Conservation (phyloP, 30 jellyfish, hydroid and myxozoan genomes). For the Rhopilema esculentum region DNA sequence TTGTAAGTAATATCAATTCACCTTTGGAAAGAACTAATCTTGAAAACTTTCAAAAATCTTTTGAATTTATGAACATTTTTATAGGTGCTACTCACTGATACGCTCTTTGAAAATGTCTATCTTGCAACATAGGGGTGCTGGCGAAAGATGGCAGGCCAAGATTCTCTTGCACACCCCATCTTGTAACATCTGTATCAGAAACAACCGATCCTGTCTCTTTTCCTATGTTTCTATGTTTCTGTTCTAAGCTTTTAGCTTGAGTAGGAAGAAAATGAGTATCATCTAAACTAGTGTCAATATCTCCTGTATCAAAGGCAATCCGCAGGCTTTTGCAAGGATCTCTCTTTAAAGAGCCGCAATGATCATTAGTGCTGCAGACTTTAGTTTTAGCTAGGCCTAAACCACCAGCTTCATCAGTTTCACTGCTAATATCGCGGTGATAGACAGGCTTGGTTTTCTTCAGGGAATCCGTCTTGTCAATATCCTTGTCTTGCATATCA, state of each 20-base stretch:
- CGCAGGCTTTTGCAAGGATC: neutral
- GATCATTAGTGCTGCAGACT: neutral
- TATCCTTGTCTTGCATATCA: neutral
- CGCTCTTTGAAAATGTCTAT: neutral
- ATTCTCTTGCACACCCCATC: conserved; percentile 24
- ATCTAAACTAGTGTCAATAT: neutral
- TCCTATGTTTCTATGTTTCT: neutral
- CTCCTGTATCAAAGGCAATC: neutral
- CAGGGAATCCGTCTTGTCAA: neutral
- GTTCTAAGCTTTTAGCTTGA: neutral
- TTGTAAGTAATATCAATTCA: too few relatives aligned
- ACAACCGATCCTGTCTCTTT: neutral
- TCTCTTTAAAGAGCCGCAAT: neutral
- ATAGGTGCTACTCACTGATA: neutral
- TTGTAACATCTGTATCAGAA: conserved; percentile 13
- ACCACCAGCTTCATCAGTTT: neutral
- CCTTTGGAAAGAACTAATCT: too few relatives aligned
- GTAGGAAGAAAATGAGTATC: neutral
- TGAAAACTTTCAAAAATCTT: too few relatives aligned
- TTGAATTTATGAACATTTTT: too few relatives aligned
- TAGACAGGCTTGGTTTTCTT: neutral
- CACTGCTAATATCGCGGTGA: neutral
- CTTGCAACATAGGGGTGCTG: conserved; percentile 40
- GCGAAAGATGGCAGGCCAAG: conserved; percentile 57
- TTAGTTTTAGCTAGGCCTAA: neutral